Percentiles rank a stretch among this genome's conserved stretches.
These are phyloP conservation scores for Zaprionus africanus DNA, from an alignment of 1,140 invertebrate genomes.

Conservation along the genomic window DNA sequence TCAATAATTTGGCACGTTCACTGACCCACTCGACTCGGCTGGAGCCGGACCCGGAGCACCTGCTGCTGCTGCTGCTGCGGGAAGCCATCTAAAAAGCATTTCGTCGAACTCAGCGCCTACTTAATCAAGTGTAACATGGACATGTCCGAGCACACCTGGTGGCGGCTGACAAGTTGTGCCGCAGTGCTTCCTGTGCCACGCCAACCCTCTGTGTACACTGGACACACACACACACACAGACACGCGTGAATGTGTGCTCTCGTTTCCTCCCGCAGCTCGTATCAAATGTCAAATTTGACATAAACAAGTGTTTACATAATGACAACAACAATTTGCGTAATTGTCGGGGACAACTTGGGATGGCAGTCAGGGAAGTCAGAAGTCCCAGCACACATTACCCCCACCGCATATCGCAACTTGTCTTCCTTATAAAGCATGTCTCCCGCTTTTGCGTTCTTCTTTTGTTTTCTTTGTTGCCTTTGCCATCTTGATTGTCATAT, in stretches of 20 bases:
- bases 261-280: slow-evolving; percentile 34
- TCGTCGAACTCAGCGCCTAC: slow-evolving; percentile 79
- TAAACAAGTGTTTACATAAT: slow-evolving; percentile 82
- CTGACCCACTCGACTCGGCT: slow-evolving; percentile 28
- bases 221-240: background rate
- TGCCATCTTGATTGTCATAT: slow-evolving; percentile 23
- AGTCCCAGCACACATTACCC: background rate
- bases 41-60: slow-evolving; percentile 7
- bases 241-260: slow-evolving; percentile 11
- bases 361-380: background rate
- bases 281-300: slow-evolving; percentile 83
- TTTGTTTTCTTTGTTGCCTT: slow-evolving; percentile 6
- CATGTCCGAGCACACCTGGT: slow-evolving; percentile 66
- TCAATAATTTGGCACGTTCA: slow-evolving; percentile 81
- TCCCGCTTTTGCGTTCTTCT: slow-evolving; percentile 32
- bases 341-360: slow-evolving; percentile 60
- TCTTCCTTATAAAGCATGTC: slow-evolving; percentile 3
- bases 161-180: slow-evolving; percentile 62
- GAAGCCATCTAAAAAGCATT: slow-evolving; percentile 73
- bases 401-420: background rate
- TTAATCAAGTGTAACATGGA: slow-evolving; percentile 79
- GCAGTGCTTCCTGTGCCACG: background rate
- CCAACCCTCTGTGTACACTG: slow-evolving; percentile 9
- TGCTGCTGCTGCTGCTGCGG: slow-evolving; percentile 18
- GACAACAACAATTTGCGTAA: slow-evolving; percentile 82